Conservation (phyloP, 1,140 invertebrate genomes). For the Aphelenchoides fujianensis region DNA sequence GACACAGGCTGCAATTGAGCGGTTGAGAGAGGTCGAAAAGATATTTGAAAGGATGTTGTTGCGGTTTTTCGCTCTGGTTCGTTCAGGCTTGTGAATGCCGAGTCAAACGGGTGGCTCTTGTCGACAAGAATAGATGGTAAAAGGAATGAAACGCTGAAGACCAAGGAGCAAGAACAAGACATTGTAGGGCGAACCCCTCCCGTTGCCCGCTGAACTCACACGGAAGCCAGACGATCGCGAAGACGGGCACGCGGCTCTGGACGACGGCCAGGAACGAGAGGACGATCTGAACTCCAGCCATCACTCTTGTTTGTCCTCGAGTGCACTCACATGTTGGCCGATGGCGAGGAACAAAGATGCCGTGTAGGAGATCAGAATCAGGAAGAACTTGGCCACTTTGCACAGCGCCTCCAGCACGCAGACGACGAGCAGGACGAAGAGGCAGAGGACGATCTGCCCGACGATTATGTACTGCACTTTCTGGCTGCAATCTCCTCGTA, state of each 20-base stretch:
- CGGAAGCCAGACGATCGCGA: conserved; percentile 59
- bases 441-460: conserved; percentile 39
- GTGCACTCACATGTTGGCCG: conserved; percentile 59
- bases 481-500: conserved; percentile 32
- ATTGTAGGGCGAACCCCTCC: too few species aligned
- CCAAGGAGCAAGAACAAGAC: too few species aligned
- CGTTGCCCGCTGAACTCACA: conserved; percentile 43
- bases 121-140: too few species aligned
- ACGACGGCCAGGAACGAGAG: conserved; percentile 54
- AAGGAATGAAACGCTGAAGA: too few species aligned
- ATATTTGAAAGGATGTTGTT: too few species aligned
- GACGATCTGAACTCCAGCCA: conserved; percentile 47
- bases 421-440: conserved; percentile 43
- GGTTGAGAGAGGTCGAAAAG: not conserved
- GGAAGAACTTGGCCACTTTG: conserved; percentile 34
- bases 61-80: too few species aligned
- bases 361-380: conserved; percentile 49
- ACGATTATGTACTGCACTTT: conserved; percentile 43
- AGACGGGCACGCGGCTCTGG: conserved; percentile 49
- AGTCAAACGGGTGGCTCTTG: too few species aligned
- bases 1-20: conserved; percentile 49
- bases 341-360: conserved; percentile 57
- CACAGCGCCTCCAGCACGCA: conserved; percentile 53
- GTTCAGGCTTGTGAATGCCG: too few species aligned
- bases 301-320: too few species aligned